Evolutionary conservation across 37 sponge, comb jelly and placozoan genomes (phyloP).

Genomic region (Diacarnus erythraeanus): DNA sequence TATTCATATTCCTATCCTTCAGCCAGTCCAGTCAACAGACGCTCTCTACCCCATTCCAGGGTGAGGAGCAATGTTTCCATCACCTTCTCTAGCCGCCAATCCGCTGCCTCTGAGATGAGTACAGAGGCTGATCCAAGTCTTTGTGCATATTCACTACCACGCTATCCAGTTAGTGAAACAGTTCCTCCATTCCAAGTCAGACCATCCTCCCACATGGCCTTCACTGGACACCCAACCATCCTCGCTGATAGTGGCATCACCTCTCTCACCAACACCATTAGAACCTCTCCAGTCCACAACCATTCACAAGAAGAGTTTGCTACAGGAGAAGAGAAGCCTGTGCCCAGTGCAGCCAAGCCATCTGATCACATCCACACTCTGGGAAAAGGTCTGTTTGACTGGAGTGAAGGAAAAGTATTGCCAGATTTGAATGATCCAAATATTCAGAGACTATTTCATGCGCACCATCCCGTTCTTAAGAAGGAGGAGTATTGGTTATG

Average conservation of each 20-base stretch:
- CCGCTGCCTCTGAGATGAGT: conserved; percentile 14
- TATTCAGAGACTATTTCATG: not conserved
- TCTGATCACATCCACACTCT: not conserved
- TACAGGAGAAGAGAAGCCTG: not conserved
- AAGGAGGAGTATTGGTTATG: conserved; percentile 56
- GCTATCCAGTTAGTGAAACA: not conserved
- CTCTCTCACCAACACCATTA: too few relatives aligned
- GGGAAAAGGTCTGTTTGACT: not conserved
- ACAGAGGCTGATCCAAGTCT: not conserved
- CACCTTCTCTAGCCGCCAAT: conserved; percentile 21
- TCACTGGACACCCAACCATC: not conserved
- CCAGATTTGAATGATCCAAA: conserved; percentile 9
- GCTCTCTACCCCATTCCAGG: not conserved
- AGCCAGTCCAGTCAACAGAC: not conserved
- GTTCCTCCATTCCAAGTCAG: not conserved
- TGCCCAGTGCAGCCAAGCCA: not conserved
- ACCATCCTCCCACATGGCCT: conserved; percentile 16
- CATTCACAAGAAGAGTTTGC: not conserved
- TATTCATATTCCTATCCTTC: not conserved
- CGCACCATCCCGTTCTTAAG: conserved; percentile 30
- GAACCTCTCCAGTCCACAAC: not conserved
- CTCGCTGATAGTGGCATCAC: not conserved
- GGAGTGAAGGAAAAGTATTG: not conserved
- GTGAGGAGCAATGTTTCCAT: conserved; percentile 32
- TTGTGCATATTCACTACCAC: conserved; percentile 6